phyloP scores from a whole-genome alignment of 2,888 invertebrate species.

The Trachelus troglodyta region DNA sequence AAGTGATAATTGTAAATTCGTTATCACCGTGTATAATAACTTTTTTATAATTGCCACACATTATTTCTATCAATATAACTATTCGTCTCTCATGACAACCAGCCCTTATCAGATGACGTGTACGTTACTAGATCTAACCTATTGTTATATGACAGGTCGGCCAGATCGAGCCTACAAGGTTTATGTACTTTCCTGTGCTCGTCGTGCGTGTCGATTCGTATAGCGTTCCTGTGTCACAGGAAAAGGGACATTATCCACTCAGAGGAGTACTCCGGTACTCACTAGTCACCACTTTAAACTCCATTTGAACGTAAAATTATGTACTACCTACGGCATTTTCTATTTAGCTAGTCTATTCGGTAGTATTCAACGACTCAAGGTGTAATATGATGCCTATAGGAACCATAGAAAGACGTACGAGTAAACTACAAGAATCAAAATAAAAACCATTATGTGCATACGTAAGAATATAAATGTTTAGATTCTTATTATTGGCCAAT shows the following conservation, averaged over 20 bases:
- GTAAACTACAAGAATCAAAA: background rate
- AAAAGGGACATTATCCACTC: conserved; percentile 64
- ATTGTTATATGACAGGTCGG: background rate
- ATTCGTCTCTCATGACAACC: background rate
- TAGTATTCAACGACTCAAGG: conserved; percentile 22
- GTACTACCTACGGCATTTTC: conserved; percentile 51
- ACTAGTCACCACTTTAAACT: conserved; percentile 56
- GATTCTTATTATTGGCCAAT: background rate
- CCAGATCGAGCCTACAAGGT: background rate
- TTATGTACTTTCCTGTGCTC: conserved; percentile 11
- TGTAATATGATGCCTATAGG: background rate
- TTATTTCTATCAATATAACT: background rate
- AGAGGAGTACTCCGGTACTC: conserved; percentile 44
- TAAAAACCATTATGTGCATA: background rate
- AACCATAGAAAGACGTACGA: background rate
- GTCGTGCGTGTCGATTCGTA: background rate
- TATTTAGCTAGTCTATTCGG: conserved; percentile 38
- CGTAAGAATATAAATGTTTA: background rate
- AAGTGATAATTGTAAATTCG: background rate
- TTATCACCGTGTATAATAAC: background rate
- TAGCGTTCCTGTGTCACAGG: conserved; percentile 53
- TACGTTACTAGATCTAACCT: background rate
- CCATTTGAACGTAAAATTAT: conserved; percentile 51
- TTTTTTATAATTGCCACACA: background rate
- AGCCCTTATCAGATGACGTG: background rate